Base-by-base conservation (phyloP, 2,888 invertebrate species). In the Tigriopus californicus region DNA sequence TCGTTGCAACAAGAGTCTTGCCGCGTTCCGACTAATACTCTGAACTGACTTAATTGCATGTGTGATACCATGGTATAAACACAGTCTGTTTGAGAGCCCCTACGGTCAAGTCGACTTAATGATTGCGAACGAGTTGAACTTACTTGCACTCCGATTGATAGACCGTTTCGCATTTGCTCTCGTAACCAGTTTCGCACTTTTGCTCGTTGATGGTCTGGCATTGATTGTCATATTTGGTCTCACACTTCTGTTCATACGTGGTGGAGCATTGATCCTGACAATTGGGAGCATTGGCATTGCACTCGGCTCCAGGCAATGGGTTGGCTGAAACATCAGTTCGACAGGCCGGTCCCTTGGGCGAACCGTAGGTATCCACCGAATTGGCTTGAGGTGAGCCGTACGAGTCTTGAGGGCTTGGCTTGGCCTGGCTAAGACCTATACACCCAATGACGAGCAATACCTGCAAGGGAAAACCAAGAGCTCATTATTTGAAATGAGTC, bases 331-430 rank as follows among this genome's bases (percentile, higher is more conserved):
- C 20, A n/a, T 56, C 22, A 18, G 18, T 56, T n/a, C 56, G 56
- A 22, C 56, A 56, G 1, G 58, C n/a, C 1, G 58, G 25, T 15
- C 49, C 58, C n/a, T 15, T 18, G n/a, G 58, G 58, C 22, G 58
- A 49, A 10, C 53, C 53, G 53, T 53, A 53, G 53, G 33, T 33
- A 33, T 53, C 53, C 11, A 41, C 53, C 13, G 53, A 6, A 20
- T 20, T 22, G 51, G 58, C 46, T 49, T 48, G 49, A 12, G 58
- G 58, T 22, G 58, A 18, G 11, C 58, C 58, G 25, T 58, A 58
- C 15, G 33, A 5, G 25, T 53, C 53, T 15, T 40, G 53, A 25
- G 33, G 33, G n/a, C 33, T 33, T 13, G 33, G 33, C 8, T 15
- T 20, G 15, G 20, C 15, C 46, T 46, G 46, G 8, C 4, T 6